phyloP scores from a whole-genome alignment of 2,888 invertebrate genomes.

The Amorpha juglandis region DNA sequence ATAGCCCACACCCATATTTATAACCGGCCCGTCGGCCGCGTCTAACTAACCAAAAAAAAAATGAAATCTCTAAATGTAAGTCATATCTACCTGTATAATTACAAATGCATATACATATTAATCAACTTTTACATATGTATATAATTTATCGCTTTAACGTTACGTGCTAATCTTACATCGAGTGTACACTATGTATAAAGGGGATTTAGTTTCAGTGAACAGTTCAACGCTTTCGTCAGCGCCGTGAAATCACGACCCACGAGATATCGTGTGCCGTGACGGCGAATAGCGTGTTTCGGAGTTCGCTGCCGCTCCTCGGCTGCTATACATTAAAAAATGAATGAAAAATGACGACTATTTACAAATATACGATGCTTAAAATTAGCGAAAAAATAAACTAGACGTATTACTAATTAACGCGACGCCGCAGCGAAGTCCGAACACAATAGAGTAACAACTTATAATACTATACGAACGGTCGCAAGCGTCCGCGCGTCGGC shows the following conservation, averaged over 20 bases:
- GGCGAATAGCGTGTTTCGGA: slow-evolving; percentile 28
- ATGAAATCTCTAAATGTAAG: slow-evolving; percentile 73
- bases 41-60: slow-evolving; percentile 67
- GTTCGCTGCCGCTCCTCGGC: slow-evolving; percentile 26
- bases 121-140: slow-evolving; percentile 79
- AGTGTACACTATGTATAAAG: slow-evolving; percentile 54
- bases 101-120: slow-evolving; percentile 82
- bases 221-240: slow-evolving; percentile 34
- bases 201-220: slow-evolving; percentile 30
- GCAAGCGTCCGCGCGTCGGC: background rate
- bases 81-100: slow-evolving; percentile 79
- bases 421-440: slow-evolving; percentile 29
- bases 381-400: slow-evolving; percentile 36
- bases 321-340: slow-evolving; percentile 35
- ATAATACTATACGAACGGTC: background rate
- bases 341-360: slow-evolving; percentile 34
- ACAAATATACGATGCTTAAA: slow-evolving; percentile 32
- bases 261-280: slow-evolving; percentile 24
- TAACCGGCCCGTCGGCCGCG: slow-evolving; percentile 48
- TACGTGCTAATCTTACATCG: slow-evolving; percentile 42
- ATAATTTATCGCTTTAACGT: slow-evolving; percentile 47
- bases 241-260: background rate
- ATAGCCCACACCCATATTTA: slow-evolving; percentile 44
- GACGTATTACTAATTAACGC: slow-evolving; percentile 29
- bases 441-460: slow-evolving; percentile 23